These are phyloP conservation scores for Epistrophe eligans DNA, from an alignment of 2,888 invertebrate species.

Conservation along the genomic window DNA sequence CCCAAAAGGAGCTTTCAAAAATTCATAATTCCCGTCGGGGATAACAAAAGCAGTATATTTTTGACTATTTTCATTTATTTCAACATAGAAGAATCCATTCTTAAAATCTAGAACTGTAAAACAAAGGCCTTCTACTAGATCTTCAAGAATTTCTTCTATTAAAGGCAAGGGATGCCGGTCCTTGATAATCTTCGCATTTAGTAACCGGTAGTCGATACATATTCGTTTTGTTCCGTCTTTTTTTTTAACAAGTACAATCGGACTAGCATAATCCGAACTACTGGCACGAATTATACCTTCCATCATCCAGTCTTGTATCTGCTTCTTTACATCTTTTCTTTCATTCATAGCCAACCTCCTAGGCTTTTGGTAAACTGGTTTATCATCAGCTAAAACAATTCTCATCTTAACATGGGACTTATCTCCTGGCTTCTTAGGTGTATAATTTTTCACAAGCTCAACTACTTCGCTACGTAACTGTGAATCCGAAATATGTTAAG, in stretches of 20 bases:
- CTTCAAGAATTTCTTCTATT: background rate
- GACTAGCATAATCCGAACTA: no score
- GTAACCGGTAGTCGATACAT: background rate
- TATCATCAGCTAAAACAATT: slow-evolving; percentile 2
- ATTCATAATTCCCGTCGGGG: background rate
- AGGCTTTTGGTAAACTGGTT: slow-evolving; percentile 6
- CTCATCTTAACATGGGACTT: background rate
- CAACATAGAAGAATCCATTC: background rate
- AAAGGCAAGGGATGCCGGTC: background rate
- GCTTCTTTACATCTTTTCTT: background rate
- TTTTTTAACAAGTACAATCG: no score
- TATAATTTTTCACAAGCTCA: background rate
- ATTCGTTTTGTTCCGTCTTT: no score
- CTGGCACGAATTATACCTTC: no score
- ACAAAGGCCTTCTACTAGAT: background rate
- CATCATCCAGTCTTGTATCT: no score
- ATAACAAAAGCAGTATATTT: background rate
- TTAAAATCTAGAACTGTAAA: background rate
- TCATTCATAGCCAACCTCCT: slow-evolving; percentile 1
- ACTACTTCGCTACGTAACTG: slow-evolving; percentile 17
- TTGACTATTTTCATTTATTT: background rate
- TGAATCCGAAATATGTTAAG: background rate
- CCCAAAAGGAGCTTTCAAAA: background rate
- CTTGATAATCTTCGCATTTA: background rate
- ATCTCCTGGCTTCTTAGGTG: background rate